Evolutionary conservation across 2,888 invertebrate species (phyloP), one percentile per base, ranked within the genome.

Genomic region (Rhagophthalmus giganteus): DNA sequence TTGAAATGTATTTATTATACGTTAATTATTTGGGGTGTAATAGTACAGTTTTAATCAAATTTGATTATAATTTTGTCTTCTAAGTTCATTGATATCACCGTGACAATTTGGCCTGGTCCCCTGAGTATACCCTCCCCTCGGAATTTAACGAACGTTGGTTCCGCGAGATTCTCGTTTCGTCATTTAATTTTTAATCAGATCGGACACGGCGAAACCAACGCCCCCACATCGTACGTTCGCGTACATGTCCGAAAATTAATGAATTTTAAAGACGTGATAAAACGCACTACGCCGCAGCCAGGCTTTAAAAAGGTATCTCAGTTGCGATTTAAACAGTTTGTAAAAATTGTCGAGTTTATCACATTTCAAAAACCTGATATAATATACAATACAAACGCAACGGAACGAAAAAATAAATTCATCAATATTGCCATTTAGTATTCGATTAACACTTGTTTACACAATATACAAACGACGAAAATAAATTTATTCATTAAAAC

Each of bases 51-150:
- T n/a, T 55, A 56, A 64, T 69, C 68, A 70, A 67, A 73, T 73
- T 73, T 72, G 71, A 73, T 73, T 73, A 68, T 67, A 67, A 67
- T 71, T 73, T 71, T 70, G 68, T 71, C 69, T n/a, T n/a, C n/a
- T 72, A 70, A 69, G 59, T 66, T 66, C 70, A 73, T 74, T 74
- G 74, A 74, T 75, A 74, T 75, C 73, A 74, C 74, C 74, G 74
- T 74, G 74, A 74, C 72, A 71, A 72, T 73, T 74, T 70, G 75
- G 76, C 75, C 76, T 76, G 76, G 77, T 76, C 76, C 77, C 76
- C 76, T 76, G 75, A 75, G 74, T 74, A 73, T 72, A 74, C 74
- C 74, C 72, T 72, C 72, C 73, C 58, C 44, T 38, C 42, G 53
- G 38, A 47, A 42, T 33, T 11, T 24, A 40, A 32, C 12, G 48